These are phyloP conservation scores for Rhea pennata DNA, from an alignment of 2,113 vertebrate genomes.

Conservation along the genomic window DNA sequence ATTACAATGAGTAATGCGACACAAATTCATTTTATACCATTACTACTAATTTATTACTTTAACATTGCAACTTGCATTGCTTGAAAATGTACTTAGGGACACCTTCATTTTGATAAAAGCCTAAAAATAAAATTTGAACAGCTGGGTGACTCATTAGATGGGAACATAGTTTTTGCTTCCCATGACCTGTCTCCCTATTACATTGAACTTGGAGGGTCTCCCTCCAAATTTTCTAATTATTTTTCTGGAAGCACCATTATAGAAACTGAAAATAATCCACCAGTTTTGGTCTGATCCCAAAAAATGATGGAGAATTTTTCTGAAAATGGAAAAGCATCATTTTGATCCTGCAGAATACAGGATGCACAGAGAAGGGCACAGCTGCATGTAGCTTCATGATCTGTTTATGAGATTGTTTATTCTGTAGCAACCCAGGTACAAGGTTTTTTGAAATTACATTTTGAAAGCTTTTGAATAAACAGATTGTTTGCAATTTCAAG, in stretches of 20 bases:
- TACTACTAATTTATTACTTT: background rate
- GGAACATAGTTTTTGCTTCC: background rate
- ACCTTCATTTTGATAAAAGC: background rate
- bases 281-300: background rate
- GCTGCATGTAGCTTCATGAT: background rate
- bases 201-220: background rate
- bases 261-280: background rate
- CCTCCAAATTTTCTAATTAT: background rate
- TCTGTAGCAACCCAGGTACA: background rate
- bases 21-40: background rate
- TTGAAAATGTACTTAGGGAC: background rate
- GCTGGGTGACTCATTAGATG: background rate
- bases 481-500: background rate
- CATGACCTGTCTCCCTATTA: background rate
- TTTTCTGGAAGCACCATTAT: background rate
- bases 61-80: background rate
- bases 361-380: background rate
- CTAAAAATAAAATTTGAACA: background rate
- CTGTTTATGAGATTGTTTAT: background rate
- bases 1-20: background rate
- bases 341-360: background rate
- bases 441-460: background rate
- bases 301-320: background rate
- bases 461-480: background rate
- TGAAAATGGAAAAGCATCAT: background rate